These are phyloP conservation scores for Martes martes DNA, from an alignment of 2,113 vertebrate genomes.

Conservation along the genomic window DNA sequence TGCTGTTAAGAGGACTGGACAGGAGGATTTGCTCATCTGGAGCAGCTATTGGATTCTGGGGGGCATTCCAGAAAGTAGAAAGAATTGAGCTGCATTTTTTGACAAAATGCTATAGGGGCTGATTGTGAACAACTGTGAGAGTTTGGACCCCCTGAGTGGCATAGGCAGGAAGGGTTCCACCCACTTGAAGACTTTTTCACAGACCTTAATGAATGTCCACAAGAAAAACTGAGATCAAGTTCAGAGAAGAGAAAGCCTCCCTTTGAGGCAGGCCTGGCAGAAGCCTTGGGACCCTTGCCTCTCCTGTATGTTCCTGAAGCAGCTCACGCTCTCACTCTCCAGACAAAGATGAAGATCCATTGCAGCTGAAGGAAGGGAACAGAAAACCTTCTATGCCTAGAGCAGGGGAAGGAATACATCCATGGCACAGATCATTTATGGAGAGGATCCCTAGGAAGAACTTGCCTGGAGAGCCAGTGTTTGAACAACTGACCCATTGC, in stretches of 20 bases:
- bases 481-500: neutral
- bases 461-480: neutral
- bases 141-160: neutral
- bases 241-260: neutral
- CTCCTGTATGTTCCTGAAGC: neutral
- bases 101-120: neutral
- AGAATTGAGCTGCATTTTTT: neutral
- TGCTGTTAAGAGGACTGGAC: accelerated
- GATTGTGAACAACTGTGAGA: too few species aligned
- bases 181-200: neutral
- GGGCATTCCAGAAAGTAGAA: neutral
- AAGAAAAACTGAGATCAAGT: neutral
- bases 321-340: neutral
- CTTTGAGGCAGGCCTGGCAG: neutral
- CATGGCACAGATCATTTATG: neutral
- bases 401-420: neutral
- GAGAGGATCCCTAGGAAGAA: neutral
- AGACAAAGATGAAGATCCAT: neutral
- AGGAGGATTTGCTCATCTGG: neutral
- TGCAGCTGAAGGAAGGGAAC: neutral
- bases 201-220: neutral
- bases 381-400: neutral
- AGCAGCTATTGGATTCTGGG: neutral
- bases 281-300: neutral
- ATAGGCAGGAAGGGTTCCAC: neutral